Percentiles rank a stretch among this genome's conserved stretches.
These are phyloP conservation scores for Myotis planiceps DNA, from an alignment of 2,797 vertebrate genomes.

Conservation along the genomic window DNA sequence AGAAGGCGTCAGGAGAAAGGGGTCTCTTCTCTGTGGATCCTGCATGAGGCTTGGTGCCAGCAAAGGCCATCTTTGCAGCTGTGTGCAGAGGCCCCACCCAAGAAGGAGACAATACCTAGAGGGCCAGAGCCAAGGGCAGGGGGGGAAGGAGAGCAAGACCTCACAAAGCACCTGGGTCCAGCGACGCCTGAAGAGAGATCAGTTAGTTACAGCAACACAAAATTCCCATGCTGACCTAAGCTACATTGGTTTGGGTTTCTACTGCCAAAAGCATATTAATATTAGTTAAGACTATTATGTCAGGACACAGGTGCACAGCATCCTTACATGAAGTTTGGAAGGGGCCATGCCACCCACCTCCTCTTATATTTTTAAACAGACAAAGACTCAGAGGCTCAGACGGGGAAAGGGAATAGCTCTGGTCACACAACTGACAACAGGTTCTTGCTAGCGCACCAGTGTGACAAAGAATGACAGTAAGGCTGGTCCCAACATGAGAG, in stretches of 20 bases:
- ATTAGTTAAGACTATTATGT: not conserved
- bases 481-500: not conserved
- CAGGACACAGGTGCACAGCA: not conserved
- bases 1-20: not conserved
- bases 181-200: not conserved
- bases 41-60: not conserved
- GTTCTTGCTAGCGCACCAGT: not conserved
- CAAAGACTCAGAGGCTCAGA: not conserved
- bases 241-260: not conserved
- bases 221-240: not conserved
- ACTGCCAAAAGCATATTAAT: not conserved
- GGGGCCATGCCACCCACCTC: not conserved
- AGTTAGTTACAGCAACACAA: not conserved
- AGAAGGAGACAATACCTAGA: not conserved
- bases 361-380: not conserved
- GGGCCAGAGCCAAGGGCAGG: not conserved
- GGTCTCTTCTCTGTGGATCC: not conserved
- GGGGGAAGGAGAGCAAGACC: not conserved
- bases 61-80: not conserved
- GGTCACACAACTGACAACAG: not conserved
- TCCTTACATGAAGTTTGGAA: not conserved
- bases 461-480: rapidly evolving
- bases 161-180: not conserved
- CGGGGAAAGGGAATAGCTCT: too few relatives aligned
- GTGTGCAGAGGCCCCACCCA: not conserved